Percentiles rank a stretch among this genome's conserved stretches.
Evolutionary conservation across 2,113 vertebrate genomes (phyloP).

Genomic region (Pomatorhinus ruficollis): DNA sequence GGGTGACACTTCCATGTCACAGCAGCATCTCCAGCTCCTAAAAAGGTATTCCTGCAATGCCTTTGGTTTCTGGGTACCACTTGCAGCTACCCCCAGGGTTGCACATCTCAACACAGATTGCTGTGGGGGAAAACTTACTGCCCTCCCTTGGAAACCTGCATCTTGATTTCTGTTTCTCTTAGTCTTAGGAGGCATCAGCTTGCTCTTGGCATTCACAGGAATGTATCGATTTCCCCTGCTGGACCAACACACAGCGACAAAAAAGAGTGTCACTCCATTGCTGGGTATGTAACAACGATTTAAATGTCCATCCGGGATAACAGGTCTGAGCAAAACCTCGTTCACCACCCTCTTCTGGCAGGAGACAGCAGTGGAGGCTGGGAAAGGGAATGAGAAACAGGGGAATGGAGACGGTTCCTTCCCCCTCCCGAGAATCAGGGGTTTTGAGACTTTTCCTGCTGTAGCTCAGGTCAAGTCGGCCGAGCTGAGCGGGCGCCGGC

Average conservation of each 20-base stretch:
- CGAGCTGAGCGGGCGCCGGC: accelerated
- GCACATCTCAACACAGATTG: not conserved
- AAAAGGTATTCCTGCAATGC: accelerated
- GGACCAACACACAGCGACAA: not conserved
- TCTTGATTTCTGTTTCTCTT: not conserved
- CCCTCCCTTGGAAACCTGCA: not conserved
- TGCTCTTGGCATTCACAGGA: not conserved
- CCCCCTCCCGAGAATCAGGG: not conserved
- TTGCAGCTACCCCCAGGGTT: accelerated
- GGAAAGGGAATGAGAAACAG: not conserved
- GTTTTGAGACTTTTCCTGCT: not conserved
- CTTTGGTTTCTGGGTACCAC: not conserved
- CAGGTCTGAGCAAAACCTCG: not conserved
- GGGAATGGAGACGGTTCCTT: not conserved
- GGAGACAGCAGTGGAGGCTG: not conserved
- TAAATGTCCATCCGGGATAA: not conserved
- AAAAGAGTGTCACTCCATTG: not conserved
- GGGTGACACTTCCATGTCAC: not conserved
- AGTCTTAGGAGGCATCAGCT: not conserved
- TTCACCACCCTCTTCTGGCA: not conserved
- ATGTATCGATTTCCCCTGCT: not conserved
- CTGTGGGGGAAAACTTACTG: accelerated
- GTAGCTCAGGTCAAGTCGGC: not conserved
- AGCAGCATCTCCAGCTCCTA: not conserved
- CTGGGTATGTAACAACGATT: not conserved